phyloP scores from a whole-genome alignment of 2,113 vertebrate genomes.

The Phasianus colchicus region DNA sequence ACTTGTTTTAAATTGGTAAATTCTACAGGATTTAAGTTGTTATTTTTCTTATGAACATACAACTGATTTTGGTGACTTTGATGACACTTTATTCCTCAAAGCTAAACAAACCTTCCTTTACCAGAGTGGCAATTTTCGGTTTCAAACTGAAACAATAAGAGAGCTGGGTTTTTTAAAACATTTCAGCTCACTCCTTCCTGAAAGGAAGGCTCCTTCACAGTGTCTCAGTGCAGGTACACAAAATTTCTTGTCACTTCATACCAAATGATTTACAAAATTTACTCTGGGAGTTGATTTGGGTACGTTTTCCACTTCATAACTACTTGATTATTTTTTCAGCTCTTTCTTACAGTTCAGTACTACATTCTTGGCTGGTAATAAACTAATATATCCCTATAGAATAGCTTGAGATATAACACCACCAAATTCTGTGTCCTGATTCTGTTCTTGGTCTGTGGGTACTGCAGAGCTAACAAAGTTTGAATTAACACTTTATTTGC shows the following conservation, averaged over 20 bases:
- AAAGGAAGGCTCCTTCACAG: neutral
- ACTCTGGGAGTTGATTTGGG: neutral
- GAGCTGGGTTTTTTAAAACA: neutral
- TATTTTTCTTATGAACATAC: neutral
- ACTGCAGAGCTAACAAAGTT: neutral
- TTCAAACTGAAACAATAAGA: neutral
- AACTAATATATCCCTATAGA: neutral
- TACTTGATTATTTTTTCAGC: neutral
- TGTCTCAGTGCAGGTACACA: neutral
- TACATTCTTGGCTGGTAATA: neutral
- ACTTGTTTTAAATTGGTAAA: conserved; percentile 23
- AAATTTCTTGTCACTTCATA: neutral
- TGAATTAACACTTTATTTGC: neutral
- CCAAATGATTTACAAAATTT: neutral
- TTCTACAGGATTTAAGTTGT: neutral
- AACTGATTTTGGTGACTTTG: neutral
- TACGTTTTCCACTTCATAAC: neutral
- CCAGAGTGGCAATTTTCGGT: neutral
- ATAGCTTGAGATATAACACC: neutral
- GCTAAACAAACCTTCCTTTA: neutral
- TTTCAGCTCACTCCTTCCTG: neutral
- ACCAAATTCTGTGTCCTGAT: neutral
- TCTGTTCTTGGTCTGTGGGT: neutral
- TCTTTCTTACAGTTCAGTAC: neutral
- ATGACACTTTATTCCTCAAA: neutral